These are phyloP conservation scores for Spodoptera frugiperda DNA, from an alignment of 1,140 invertebrate genomes.

Conservation along the genomic window DNA sequence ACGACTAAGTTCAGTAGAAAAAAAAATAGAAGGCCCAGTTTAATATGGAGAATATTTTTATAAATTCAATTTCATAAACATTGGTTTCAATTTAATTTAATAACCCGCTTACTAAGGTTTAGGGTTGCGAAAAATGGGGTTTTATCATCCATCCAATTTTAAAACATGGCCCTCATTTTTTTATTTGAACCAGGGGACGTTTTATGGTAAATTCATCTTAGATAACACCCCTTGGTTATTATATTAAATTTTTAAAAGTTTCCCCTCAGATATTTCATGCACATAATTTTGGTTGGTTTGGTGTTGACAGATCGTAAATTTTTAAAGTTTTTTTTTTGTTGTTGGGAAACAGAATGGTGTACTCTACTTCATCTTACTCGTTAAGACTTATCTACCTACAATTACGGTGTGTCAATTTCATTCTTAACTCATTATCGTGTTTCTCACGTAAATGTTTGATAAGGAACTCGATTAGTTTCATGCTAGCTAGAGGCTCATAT, in stretches of 20 bases:
- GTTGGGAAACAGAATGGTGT: too few species aligned
- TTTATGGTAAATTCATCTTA: slow-evolving; percentile 22
- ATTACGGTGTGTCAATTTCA: too few species aligned
- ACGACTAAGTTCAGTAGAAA: neutral
- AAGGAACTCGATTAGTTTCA: too few species aligned
- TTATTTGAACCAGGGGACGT: slow-evolving; percentile 5
- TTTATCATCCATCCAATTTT: slow-evolving; percentile 10
- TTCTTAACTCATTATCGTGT: too few species aligned
- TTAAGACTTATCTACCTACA: too few species aligned
- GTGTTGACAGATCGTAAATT: neutral
- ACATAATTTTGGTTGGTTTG: neutral
- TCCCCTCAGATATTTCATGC: neutral
- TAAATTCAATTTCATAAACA: too few species aligned
- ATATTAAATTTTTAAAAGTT: slow-evolving; percentile 4
- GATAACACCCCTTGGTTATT: slow-evolving; percentile 3
- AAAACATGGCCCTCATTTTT: neutral
- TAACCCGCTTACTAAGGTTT: slow-evolving; percentile 3
- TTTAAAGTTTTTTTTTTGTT: neutral
- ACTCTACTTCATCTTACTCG: too few species aligned
- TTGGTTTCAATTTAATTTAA: slow-evolving; percentile 23
- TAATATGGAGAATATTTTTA: neutral
- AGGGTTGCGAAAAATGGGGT: slow-evolving; percentile 4
- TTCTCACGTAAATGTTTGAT: too few species aligned
- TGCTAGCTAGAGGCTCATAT: too few species aligned
- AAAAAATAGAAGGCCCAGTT: neutral